phyloP scores from a whole-genome alignment of 2,888 invertebrate species.

The Cheiracanthium punctorium region DNA sequence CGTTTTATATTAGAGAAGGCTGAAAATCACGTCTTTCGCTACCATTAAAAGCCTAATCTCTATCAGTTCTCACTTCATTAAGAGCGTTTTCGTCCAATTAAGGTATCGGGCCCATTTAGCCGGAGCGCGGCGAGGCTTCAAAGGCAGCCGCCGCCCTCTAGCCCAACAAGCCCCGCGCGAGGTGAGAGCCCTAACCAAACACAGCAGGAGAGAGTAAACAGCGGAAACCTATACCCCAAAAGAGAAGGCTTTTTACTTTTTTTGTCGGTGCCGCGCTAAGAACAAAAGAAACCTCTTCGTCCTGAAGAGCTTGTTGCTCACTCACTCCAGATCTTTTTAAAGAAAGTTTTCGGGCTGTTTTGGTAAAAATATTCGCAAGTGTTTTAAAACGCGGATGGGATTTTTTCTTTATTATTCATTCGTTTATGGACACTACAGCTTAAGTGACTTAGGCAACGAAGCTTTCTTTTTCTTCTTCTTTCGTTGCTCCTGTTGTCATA shows the following conservation, averaged over 20 bases:
- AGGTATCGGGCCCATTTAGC: background rate
- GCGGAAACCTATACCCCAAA: constrained; percentile 28
- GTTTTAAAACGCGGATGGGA: no score
- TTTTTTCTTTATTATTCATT: no score
- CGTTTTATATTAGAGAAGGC: no score
- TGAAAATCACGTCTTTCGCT: background rate
- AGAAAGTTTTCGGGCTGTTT: no score
- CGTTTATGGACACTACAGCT: no score
- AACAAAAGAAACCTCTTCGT: background rate
- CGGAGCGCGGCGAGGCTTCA: background rate
- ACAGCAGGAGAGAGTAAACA: constrained; percentile 30
- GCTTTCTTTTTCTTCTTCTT: no score
- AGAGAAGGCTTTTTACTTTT: no score
- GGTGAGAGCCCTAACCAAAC: constrained; percentile 18
- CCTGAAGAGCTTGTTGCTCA: background rate
- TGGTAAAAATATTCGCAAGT: no score
- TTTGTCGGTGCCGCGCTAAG: background rate
- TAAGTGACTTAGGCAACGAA: no score
- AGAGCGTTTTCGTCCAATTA: background rate
- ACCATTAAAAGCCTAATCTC: background rate
- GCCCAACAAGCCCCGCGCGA: background rate
- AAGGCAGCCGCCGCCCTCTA: constrained; percentile 17
- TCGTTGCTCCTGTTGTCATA: no score
- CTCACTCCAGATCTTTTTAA: background rate
- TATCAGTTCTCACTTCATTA: background rate